Evolutionary conservation across 1,140 invertebrate species (phyloP).

Genomic region (Drosophila arawakana): DNA sequence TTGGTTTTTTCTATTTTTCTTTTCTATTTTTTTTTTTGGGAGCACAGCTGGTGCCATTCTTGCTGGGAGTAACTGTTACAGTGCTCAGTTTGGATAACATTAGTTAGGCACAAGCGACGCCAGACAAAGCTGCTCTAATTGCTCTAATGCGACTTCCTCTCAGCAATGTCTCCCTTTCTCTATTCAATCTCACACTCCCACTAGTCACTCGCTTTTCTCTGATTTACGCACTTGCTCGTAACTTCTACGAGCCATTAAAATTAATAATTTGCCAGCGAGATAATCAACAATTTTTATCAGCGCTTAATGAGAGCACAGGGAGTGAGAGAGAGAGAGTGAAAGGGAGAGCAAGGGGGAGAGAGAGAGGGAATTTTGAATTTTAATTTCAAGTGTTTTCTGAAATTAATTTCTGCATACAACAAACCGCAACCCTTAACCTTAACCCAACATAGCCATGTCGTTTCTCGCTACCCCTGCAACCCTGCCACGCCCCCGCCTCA

Average conservation of each 20-base stretch:
- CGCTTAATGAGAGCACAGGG: slow-evolving; percentile 61
- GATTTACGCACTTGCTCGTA: slow-evolving; percentile 48
- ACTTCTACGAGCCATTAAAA: slow-evolving; percentile 64
- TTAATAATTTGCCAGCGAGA: slow-evolving; percentile 74
- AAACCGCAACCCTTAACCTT: slow-evolving; percentile 70
- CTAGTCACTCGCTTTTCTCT: slow-evolving; percentile 2
- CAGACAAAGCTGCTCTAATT: slow-evolving; percentile 75
- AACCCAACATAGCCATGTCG: not conserved
- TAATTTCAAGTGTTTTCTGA: slow-evolving; percentile 67
- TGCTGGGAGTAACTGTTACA: slow-evolving; percentile 6
- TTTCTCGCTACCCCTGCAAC: not conserved
- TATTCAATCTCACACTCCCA: not conserved
- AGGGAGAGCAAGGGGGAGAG: slow-evolving; percentile 1
- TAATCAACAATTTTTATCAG: slow-evolving; percentile 70
- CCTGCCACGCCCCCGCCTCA: not conserved
- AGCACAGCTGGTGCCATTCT: slow-evolving; percentile 19
- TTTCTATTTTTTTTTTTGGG: slow-evolving; percentile 42
- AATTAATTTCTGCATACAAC: slow-evolving; percentile 65
- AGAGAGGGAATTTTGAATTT: slow-evolving; percentile 65
- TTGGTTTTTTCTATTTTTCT: slow-evolving; percentile 34
- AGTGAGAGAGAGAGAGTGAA: not conserved
- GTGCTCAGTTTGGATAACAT: slow-evolving; percentile 36
- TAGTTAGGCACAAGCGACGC: slow-evolving; percentile 66
- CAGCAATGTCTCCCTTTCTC: not conserved
- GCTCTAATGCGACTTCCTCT: slow-evolving; percentile 54